These are phyloP conservation scores for Bursaphelenchus mucronatus DNA, from an alignment of 1,140 invertebrate genomes.

Conservation along the genomic window DNA sequence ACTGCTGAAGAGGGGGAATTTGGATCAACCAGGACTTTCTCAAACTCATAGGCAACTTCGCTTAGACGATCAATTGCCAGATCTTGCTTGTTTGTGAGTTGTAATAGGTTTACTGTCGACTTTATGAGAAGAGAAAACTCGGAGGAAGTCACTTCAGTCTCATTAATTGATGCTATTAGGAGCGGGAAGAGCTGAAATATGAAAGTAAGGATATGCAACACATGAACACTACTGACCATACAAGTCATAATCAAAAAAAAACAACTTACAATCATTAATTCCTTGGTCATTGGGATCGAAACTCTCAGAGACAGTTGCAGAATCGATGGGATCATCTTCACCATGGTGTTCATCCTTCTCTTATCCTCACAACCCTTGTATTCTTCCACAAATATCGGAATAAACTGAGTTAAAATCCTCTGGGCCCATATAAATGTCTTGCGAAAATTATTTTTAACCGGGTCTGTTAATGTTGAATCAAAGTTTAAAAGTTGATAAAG, in stretches of 20 bases:
- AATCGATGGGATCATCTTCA: slow-evolving; percentile 6
- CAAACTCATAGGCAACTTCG: background rate
- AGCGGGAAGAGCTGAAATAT: slow-evolving; percentile 8
- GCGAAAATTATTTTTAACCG: slow-evolving; percentile 1
- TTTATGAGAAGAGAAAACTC: background rate
- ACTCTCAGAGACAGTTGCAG: slow-evolving; percentile 7
- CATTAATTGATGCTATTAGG: slow-evolving; percentile 1
- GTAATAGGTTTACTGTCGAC: background rate
- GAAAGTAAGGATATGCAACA: too few species aligned
- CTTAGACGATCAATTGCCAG: background rate
- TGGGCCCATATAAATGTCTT: slow-evolving; percentile 18
- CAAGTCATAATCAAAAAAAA: background rate
- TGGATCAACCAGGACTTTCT: background rate
- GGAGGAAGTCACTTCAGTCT: background rate
- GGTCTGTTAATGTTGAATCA: slow-evolving; percentile 9
- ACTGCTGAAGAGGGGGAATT: background rate
- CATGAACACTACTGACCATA: too few species aligned
- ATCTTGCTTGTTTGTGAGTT: slow-evolving; percentile 1
- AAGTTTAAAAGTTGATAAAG: slow-evolving; percentile 4
- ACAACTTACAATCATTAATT: slow-evolving; percentile 10
- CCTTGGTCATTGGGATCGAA: slow-evolving; percentile 6
- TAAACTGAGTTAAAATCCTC: slow-evolving; percentile 22
- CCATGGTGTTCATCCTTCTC: background rate
- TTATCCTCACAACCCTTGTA: background rate
- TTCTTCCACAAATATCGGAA: slow-evolving; percentile 21